These are phyloP conservation scores for Urechis unicinctus DNA, from an alignment of 2,888 invertebrate species.

Conservation along the genomic window DNA sequence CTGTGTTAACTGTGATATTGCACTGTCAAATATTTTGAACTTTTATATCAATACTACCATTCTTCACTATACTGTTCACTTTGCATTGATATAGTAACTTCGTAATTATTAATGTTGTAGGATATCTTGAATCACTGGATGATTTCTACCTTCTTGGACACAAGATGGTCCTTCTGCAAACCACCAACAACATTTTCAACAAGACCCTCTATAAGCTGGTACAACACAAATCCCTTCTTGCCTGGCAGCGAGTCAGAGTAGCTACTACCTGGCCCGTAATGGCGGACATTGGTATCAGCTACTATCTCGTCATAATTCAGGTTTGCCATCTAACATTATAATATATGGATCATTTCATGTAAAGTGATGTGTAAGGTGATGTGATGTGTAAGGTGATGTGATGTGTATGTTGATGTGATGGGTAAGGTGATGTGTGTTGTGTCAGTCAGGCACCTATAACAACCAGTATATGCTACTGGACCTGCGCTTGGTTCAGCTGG, in stretches of 20 bases:
- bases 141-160: constrained; percentile 43
- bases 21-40: too few species aligned
- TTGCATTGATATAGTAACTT: neutral
- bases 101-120: constrained; percentile 18
- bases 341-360: neutral
- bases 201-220: constrained; percentile 32
- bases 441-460: constrained; percentile 43
- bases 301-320: constrained; percentile 38
- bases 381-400: neutral
- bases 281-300: constrained; percentile 40
- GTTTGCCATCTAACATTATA: constrained; percentile 16
- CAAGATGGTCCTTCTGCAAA: constrained; percentile 42
- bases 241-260: constrained; percentile 45
- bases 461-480: constrained; percentile 50
- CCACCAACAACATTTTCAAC: constrained; percentile 44
- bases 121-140: constrained; percentile 44
- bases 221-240: constrained; percentile 33
- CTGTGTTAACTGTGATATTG: too few species aligned
- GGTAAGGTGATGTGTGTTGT: neutral
- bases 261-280: constrained; percentile 42
- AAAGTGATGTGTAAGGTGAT: neutral
- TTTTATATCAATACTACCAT: too few species aligned
- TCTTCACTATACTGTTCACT: neutral
- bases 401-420: neutral
- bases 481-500: constrained; percentile 33